Conservation (phyloP, 2,797 vertebrate genomes). For the Bufotes viridis region DNA sequence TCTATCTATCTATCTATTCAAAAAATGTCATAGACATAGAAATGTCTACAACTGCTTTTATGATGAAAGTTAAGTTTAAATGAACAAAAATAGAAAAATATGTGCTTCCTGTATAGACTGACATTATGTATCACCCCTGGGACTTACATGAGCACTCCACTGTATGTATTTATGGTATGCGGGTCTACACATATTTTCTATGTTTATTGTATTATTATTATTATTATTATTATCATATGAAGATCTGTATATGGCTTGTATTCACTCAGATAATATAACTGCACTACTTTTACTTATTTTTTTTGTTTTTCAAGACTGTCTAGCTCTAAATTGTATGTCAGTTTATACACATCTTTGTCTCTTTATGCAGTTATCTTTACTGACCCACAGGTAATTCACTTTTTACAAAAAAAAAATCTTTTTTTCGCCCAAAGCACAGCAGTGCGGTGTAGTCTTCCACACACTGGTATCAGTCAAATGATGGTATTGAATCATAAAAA, state of each 20-base stretch:
- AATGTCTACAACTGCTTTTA: neutral
- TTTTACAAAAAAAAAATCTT: slow-evolving; percentile 70
- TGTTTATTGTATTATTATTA: neutral
- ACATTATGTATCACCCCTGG: neutral
- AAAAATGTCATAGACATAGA: neutral
- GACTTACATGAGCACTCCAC: neutral
- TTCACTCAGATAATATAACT: neutral
- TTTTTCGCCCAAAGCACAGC: slow-evolving; percentile 76
- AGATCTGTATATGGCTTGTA: neutral
- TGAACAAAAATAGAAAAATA: neutral
- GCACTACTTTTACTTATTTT: neutral
- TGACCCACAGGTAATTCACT: slow-evolving; percentile 82
- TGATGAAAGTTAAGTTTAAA: no score
- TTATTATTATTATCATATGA: neutral
- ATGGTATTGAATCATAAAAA: slow-evolving; percentile 88
- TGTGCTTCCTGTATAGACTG: neutral
- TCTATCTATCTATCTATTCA: no score
- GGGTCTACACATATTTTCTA: neutral
- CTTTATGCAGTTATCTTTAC: slow-evolving; percentile 77
- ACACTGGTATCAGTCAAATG: slow-evolving; percentile 89
- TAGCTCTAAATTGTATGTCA: slow-evolving; percentile 39
- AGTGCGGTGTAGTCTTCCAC: slow-evolving; percentile 85
- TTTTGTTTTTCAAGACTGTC: slow-evolving; percentile 4
- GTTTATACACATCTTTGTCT: slow-evolving; percentile 70
- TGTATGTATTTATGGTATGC: neutral